Evolutionary conservation across 2,888 invertebrate species (phyloP).

Genomic region (Euphydryas editha): DNA sequence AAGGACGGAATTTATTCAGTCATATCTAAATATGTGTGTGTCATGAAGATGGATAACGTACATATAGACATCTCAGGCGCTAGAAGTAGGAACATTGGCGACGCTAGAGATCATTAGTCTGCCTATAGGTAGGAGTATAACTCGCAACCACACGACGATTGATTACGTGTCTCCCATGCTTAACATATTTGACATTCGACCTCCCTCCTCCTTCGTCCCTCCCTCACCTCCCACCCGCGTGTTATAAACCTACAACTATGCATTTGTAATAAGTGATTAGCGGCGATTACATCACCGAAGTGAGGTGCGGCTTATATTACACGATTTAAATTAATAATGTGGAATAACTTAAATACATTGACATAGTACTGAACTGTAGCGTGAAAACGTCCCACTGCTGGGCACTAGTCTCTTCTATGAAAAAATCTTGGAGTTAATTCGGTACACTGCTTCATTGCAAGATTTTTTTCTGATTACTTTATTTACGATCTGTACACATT

Average conservation of each 20-base stretch:
- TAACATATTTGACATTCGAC: conserved; percentile 36
- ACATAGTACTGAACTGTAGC: neutral
- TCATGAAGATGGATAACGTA: neutral
- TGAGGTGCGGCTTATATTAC: neutral
- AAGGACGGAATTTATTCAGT: too few species aligned
- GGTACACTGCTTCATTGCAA: too few species aligned
- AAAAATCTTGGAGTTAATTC: too few species aligned
- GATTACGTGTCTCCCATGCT: conserved; percentile 31
- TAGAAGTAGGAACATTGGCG: neutral
- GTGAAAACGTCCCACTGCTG: too few species aligned
- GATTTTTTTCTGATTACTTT: too few species aligned
- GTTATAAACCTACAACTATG: neutral
- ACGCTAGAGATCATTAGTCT: conserved; percentile 2
- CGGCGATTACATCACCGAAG: neutral
- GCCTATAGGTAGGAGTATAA: conserved; percentile 6
- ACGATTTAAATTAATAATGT: neutral
- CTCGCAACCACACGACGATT: conserved; percentile 26
- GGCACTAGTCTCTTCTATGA: too few species aligned
- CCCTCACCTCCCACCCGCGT: neutral
- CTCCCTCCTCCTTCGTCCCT: conserved; percentile 11
- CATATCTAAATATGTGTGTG: too few species aligned
- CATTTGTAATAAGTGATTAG: conserved; percentile 8
- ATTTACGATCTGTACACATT: too few species aligned
- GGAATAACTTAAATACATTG: too few species aligned
- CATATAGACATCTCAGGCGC: neutral